phyloP scores from a whole-genome alignment of 1,140 invertebrate species.

The Lordiphosa mommai region DNA sequence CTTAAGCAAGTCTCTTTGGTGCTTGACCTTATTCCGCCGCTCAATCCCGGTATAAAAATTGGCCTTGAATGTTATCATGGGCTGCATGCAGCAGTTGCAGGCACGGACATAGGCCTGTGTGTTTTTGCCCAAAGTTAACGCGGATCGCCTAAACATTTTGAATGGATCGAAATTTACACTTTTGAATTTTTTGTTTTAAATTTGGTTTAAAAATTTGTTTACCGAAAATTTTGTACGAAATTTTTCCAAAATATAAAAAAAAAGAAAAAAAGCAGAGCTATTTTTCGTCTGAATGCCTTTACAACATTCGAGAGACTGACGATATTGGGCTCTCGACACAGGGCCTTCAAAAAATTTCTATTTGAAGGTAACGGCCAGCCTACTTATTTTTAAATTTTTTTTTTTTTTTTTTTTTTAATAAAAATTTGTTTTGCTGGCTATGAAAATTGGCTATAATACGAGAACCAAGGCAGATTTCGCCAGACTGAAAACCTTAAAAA shows the following conservation, averaged over 20 bases:
- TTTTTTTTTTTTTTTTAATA: too few species aligned
- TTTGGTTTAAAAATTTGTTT: neutral
- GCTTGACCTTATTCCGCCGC: neutral
- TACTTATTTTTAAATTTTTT: too few species aligned
- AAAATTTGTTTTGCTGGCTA: too few species aligned
- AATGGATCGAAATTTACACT: neutral
- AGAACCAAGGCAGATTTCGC: too few species aligned
- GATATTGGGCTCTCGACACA: too few species aligned
- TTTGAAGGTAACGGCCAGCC: too few species aligned
- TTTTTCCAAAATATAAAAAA: neutral
- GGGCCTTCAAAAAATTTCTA: too few species aligned
- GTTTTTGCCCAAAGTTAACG: constrained; percentile 3
- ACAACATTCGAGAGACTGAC: too few species aligned
- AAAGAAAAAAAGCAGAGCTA: neutral
- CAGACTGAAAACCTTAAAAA: too few species aligned
- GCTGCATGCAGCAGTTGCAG: constrained; percentile 7
- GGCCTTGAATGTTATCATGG: constrained; percentile 7
- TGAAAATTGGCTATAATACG: too few species aligned
- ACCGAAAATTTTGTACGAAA: constrained; percentile 2
- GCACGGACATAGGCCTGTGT: constrained; percentile 4
- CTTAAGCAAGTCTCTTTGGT: neutral
- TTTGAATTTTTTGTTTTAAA: neutral
- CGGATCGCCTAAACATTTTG: constrained; percentile 10
- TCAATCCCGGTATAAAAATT: neutral
- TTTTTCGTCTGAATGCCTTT: too few species aligned